Conservation (phyloP, 1,140 invertebrate genomes). For the Dolichoris vasculosae region DNA sequence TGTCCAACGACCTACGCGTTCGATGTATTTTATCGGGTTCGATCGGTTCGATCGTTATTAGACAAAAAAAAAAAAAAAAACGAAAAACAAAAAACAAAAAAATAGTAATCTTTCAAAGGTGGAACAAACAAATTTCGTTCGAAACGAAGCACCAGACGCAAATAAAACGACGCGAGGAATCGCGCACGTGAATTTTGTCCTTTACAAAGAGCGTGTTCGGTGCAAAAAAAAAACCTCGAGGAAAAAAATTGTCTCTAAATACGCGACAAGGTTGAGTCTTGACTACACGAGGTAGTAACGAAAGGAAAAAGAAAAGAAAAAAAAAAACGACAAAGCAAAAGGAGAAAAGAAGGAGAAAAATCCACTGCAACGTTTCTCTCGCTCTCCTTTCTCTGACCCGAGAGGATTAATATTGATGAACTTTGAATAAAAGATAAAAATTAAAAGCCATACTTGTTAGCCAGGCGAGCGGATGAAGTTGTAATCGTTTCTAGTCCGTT, state of each 20-base stretch:
- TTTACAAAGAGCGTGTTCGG: neutral
- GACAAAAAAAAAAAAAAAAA: neutral
- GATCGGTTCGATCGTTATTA: neutral
- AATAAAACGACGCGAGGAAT: neutral
- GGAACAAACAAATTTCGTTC: neutral
- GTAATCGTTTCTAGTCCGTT: conserved; percentile 47
- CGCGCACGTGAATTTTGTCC: neutral
- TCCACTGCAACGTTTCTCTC: neutral
- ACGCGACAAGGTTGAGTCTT: neutral
- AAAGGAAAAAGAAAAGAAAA: no score
- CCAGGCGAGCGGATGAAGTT: conserved; percentile 28
- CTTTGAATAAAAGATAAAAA: conserved; percentile 41
- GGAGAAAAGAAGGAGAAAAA: neutral
- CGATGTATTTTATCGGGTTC: neutral
- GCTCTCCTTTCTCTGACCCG: neutral
- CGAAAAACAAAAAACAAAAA: no score
- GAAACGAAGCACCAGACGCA: neutral
- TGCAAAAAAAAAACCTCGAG: neutral
- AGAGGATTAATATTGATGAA: conserved; percentile 51
- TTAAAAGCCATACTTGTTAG: conserved; percentile 41
- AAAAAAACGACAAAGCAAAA: no score
- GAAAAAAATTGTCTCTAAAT: neutral
- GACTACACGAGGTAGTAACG: neutral
- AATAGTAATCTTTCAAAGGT: neutral
- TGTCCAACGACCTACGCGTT: neutral